Base-by-base conservation (phyloP, 2,888 invertebrate species). In the Drosophila ezoana region DNA sequence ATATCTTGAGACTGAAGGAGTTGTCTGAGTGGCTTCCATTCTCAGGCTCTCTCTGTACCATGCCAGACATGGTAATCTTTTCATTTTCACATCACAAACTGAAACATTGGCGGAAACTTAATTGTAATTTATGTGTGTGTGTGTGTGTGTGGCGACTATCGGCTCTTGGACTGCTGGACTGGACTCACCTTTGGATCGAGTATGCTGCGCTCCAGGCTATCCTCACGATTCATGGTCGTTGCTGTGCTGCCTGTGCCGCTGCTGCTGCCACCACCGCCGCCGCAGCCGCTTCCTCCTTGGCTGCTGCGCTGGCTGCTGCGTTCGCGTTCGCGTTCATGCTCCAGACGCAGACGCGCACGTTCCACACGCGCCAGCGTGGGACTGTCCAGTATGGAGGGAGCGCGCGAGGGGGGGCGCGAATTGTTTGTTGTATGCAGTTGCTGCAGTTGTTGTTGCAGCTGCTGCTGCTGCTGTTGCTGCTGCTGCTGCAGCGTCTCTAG, bases 331-430 rank as follows among this genome's bases (percentile, higher is more conserved):
- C 75, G 73, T 18, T 84, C 81, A 68, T 88, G 93, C 79, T 94
- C 94, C 77, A 94, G 93, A 64, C 94, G 92, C 74, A 94, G 89
- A 78, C 94, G 93, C 45, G 94, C 94, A 82, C 94, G 93, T 90
- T 94, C 94, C 65, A 94, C 94, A 79, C 94, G 92, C 70, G 94
- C 94, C 84, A 94, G 91, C 75, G 94, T 94, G 74, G 94, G 94
- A 71, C 94, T 94, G 89, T 94, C 94, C 84, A 94, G 91, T 76
- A 94, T 93, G 59, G 94, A 93, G 66, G 93, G 92, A 9, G 93
- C 92, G 44, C 92, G 90, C 69, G 91, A 91, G 10, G 90, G 90
- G 10, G 90, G 90, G 11, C 90, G 90, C 11, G 91, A 89, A 70
- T 84, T 88, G 62, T 83, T 89, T 51, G 79, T 69, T 57, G 83